Evolutionary conservation across 2,888 invertebrate genomes (phyloP), one percentile per base, ranked within the genome.

Genomic region (Hirtodrosophila cameraria): DNA sequence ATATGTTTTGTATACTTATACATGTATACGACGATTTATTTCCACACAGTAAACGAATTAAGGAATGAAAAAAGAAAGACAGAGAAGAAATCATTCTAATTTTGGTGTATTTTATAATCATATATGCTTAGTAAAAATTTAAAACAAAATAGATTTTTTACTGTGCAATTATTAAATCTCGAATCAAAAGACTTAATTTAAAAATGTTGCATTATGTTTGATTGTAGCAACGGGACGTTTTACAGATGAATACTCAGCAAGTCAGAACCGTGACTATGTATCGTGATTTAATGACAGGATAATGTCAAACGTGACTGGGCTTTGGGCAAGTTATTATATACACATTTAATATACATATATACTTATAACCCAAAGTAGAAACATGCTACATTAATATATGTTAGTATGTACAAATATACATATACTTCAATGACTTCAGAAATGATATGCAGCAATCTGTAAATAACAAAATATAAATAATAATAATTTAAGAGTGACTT

Each of bases 241-340:
- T 63, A 87, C 79, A 70, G 90, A 90, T 62, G 90, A 90, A 54
- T 90, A 89, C 70, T 79, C 89, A 48, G 70, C 79, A 4, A 88
- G 75, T 67, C 78, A 85, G 3, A 89, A 72, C 63, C 89, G 90
- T 31, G 90, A 90, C 65, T 90, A 89, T 68, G 90, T 89, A 63
- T 89, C 90, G 86, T 90, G 86, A 90, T 88, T 80, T 49, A 55
- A 16, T 7, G 25, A 15, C 9, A 41, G 16, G 49, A 42, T 20
- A 38, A 5, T 25, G 1, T 42, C 12, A 43, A 35, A 15, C 30
- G 9, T 20, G 15, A 35, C 13, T 38, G 30, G 38, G 41, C 28
- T 52, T 62, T 62, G 52, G 71, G 59, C 41, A 63, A 55, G 33
- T 48, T 8, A 42, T 30, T 31, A 35, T 31, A 35, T 7, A 28